phyloP scores from a whole-genome alignment of 1,140 invertebrate species.

The Aphis craccivora region DNA sequence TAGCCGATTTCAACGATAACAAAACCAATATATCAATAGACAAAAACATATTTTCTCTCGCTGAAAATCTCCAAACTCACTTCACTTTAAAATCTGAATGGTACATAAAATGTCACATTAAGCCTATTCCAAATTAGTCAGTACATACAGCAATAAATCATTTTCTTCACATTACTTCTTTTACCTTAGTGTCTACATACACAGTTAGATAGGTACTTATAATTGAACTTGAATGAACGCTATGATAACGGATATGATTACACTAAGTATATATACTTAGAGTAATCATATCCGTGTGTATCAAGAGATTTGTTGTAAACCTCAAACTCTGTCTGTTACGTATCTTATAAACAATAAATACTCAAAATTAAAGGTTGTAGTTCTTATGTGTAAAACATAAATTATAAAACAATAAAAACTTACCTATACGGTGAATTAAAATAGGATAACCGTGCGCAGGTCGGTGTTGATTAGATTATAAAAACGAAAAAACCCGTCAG shows the following conservation, averaged over 20 bases:
- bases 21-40: not conserved
- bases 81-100: not conserved
- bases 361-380: not conserved
- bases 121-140: not conserved
- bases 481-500: no score
- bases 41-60: not conserved
- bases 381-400: not conserved
- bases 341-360: not conserved
- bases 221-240: not conserved
- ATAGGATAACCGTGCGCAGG: no score
- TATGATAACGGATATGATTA: no score
- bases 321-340: not conserved
- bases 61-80: not conserved
- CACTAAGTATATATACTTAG: no score
- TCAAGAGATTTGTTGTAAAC: not conserved
- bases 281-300: no score
- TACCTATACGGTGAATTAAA: no score
- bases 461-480: no score
- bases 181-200: not conserved
- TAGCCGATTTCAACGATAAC: no score
- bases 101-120: not conserved
- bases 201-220: slow-evolving; percentile 4
- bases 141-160: not conserved
- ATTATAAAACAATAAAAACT: not conserved
- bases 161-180: not conserved